Evolutionary conservation across 2,888 invertebrate genomes (phyloP).

Genomic region (Acleris cristana): DNA sequence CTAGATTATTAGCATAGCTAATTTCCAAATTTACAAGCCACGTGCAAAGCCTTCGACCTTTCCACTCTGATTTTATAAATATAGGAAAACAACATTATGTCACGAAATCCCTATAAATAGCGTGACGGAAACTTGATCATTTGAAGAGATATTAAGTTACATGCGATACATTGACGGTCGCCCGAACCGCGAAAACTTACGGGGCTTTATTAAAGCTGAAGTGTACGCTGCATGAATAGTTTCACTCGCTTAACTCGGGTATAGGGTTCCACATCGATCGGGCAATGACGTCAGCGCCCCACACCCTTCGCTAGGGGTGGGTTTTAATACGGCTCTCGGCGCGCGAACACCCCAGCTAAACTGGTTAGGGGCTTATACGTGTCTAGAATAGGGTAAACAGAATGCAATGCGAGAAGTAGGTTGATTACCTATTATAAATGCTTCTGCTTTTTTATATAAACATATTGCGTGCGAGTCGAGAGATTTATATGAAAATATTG

Average conservation of each 20-base stretch:
- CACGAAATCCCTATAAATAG: constrained; percentile 32
- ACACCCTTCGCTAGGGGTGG: constrained; percentile 39
- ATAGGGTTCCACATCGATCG: constrained; percentile 56
- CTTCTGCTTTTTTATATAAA: neutral
- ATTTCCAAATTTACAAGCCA: no score
- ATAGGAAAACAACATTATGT: constrained; percentile 22
- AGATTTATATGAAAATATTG: neutral
- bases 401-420: constrained; percentile 26
- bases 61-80: constrained; percentile 25
- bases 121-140: constrained; percentile 21
- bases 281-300: constrained; percentile 49
- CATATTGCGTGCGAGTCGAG: neutral
- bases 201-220: constrained; percentile 1
- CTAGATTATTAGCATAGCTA: no score
- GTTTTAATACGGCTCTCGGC: constrained; percentile 43
- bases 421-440: constrained; percentile 26
- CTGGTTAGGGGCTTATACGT: constrained; percentile 23
- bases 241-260: neutral
- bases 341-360: constrained; percentile 39
- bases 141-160: constrained; percentile 13
- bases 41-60: constrained; percentile 23
- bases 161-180: constrained; percentile 20
- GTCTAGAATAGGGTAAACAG: constrained; percentile 22
- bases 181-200: constrained; percentile 7
- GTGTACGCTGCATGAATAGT: constrained; percentile 16